Evolutionary conservation across 1,140 invertebrate species (phyloP).

Genomic region (Notospermus geniculatus): DNA sequence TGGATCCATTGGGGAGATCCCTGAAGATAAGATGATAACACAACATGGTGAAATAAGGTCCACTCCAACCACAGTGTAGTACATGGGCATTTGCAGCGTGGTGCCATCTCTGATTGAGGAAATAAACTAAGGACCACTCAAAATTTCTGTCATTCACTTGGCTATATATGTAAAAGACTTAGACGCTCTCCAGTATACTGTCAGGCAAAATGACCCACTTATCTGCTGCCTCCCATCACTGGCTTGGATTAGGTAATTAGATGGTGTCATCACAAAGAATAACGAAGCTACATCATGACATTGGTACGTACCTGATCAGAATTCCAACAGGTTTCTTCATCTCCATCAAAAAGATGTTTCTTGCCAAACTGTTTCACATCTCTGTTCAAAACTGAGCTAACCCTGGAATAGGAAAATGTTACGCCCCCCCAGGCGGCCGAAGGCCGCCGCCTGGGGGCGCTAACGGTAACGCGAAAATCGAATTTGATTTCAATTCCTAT

Average conservation of each 20-base stretch:
- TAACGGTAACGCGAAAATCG: no score
- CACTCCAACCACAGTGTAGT: no score
- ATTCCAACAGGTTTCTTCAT: conserved; percentile 69
- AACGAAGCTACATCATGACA: no score
- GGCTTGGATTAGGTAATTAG: neutral
- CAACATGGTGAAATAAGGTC: neutral
- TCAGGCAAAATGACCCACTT: neutral
- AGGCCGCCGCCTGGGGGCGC: no score
- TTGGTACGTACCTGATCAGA: conserved; percentile 61
- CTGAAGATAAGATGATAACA: conserved; percentile 54
- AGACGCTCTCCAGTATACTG: neutral
- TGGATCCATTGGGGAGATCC: conserved; percentile 64
- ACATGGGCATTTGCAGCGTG: neutral
- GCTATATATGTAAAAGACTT: neutral
- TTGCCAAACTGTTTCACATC: conserved; percentile 65
- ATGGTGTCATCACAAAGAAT: neutral
- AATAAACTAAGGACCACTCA: neutral
- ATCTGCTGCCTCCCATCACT: neutral
- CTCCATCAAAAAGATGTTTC: conserved; percentile 62
- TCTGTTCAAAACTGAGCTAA: conserved; percentile 66
- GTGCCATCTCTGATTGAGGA: neutral
- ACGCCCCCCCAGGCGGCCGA: no score
- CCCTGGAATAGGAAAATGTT: conserved; percentile 56
- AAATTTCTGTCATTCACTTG: neutral
- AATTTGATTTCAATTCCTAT: no score